Conservation (phyloP, 2,888 invertebrate species). For the Caradrina kadenii region DNA sequence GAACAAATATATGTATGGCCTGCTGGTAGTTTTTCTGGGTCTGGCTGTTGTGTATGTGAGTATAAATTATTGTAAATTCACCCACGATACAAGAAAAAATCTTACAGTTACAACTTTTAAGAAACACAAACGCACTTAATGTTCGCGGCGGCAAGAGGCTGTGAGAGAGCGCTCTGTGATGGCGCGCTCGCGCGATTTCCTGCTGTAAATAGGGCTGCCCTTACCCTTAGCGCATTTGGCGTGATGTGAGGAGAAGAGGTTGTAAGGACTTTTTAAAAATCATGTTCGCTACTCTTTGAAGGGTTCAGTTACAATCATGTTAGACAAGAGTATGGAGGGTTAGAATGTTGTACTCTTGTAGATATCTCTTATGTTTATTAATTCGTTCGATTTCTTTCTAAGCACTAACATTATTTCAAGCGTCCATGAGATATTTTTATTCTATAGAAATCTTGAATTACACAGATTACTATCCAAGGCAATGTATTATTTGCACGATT, state of each 20-base stretch:
- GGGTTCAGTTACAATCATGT: slow-evolving; percentile 1
- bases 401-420: too few relatives aligned
- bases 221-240: not conserved
- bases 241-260: not conserved
- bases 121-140: not conserved
- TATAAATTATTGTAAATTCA: too few relatives aligned
- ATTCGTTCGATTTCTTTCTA: too few relatives aligned
- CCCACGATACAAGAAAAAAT: too few relatives aligned
- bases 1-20: too few relatives aligned
- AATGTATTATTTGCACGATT: too few relatives aligned
- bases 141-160: not conserved
- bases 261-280: not conserved
- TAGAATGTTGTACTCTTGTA: not conserved
- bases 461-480: too few relatives aligned
- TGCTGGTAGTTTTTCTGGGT: too few relatives aligned
- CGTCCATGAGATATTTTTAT: too few relatives aligned
- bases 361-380: not conserved
- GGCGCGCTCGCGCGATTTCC: slow-evolving; percentile 2
- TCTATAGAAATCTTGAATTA: too few relatives aligned
- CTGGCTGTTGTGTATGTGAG: too few relatives aligned
- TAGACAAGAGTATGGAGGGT: not conserved
- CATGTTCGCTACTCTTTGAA: not conserved
- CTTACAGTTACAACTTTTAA: not conserved
- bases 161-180: not conserved
- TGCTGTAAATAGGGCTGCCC: slow-evolving; percentile 12